phyloP scores from a whole-genome alignment of 2,113 vertebrate genomes.

The Opisthocomus hoazin region DNA sequence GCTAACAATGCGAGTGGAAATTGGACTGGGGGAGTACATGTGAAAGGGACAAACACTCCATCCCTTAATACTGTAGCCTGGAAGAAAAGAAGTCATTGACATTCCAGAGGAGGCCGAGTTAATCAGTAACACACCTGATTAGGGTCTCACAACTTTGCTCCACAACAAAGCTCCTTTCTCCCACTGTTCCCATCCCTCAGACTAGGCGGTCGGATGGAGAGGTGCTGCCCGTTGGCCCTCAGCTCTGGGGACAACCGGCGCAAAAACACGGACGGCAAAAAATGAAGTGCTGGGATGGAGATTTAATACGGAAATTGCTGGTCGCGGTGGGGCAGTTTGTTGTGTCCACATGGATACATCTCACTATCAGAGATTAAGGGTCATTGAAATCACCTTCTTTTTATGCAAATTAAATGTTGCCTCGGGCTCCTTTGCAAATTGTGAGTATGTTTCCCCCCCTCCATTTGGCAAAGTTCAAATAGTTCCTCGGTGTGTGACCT shows the following conservation, averaged over 20 bases:
- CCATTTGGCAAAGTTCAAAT: not conserved
- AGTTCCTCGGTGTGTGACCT: not conserved
- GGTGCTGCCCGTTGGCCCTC: not conserved
- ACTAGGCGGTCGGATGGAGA: not conserved
- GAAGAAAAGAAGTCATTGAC: constrained; percentile 30
- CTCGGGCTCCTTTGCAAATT: not conserved
- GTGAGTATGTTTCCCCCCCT: not conserved
- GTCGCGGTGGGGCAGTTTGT: not conserved
- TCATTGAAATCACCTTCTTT: not conserved
- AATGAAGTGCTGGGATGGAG: not conserved
- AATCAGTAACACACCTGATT: constrained; percentile 64
- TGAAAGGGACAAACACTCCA: constrained; percentile 16
- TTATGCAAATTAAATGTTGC: not conserved
- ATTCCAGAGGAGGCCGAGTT: constrained; percentile 45
- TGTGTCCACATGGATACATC: not conserved
- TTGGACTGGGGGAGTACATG: not conserved
- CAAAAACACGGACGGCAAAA: accelerated
- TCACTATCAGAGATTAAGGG: constrained; percentile 10
- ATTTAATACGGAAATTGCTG: not conserved
- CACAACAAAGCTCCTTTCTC: not conserved
- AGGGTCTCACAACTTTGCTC: not conserved
- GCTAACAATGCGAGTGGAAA: not conserved
- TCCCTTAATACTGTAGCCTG: not conserved
- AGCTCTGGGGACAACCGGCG: accelerated
- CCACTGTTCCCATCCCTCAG: not conserved